Evolutionary conservation across 2,888 invertebrate species (phyloP), one percentile per base, ranked within the genome.

Genomic region (Ectemnius lituratus): DNA sequence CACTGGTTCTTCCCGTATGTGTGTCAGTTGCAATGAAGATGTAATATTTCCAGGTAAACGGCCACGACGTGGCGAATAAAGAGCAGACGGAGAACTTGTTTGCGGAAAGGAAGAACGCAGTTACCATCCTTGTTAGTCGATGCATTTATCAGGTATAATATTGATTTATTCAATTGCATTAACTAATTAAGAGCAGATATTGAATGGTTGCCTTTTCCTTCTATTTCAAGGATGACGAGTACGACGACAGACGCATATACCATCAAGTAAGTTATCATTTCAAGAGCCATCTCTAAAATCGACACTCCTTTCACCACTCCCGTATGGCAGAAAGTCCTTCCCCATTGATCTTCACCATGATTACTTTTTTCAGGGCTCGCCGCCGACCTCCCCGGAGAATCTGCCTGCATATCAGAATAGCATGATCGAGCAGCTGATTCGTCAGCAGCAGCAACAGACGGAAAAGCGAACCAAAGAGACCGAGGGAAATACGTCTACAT

Each of bases 41-140:
- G n/a, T 16, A 11, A 52, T 52, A 52, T 16, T 52, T 52, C 37
- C 86, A 93, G 92, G 92, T 93, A 46, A 94, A 94, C 83, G 94
- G 94, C 8, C 92, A 92, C 78, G 93, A 94, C 84, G 92, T 94
- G 23, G 92, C 92, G 68, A 93, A 92, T 82, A 92, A 92, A 83
- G 92, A 93, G 75, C 93, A 94, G 85, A 93, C 93, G 0, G 93
- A 93, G 88, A 91, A 91, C n/a, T 90, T 94, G 37, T 93, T 94
- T 81, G 92, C 93, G n/a, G 92, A 93, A 84, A 93, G 93, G 81
- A 92, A 91, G 76, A 92, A 91, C 82, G 92, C 92, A 16, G 93
- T 94, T 20, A 94, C 93, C 13, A 90, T 94, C 61, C 90, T 94
- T 62, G 93, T 94, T 80, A 94, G 93, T 85, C 92, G 94, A 73